Evolutionary conservation across 2,113 vertebrate genomes (phyloP), one percentile per base, ranked within the genome.

Genomic region (Otis tarda): DNA sequence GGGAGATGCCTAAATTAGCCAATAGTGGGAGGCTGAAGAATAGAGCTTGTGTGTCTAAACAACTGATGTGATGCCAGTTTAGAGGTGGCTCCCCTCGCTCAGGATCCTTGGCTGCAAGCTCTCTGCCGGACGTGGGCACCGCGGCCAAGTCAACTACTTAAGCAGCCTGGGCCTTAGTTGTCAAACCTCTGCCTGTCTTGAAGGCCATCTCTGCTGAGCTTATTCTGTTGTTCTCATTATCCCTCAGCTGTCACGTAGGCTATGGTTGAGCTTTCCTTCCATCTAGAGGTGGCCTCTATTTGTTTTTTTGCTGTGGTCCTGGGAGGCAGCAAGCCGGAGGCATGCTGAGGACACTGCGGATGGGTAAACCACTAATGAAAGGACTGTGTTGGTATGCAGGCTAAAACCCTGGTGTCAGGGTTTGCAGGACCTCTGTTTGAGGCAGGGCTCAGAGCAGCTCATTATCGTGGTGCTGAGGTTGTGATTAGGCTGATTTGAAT

Each of bases 41-140:
- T 94, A 75, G 47, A 59, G 87, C 95, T 97, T 97, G 95, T 96
- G 81, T 85, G 91, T 93, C 84, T 92, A 88, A 93, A 85, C 91
- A 94, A 96, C 82, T 97, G 93, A 97, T 95, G 94, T 94, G 84
- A 79, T 97, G 96, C 95, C 95, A 97, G 87, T 80, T 67, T 61
- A 94, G 93, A 92, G 95, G 87, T 87, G 82, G 93, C 83, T 95
- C 61, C 79, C 63, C 75, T 94, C 0, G 1, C 85, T 57, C 71
- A 53, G 82, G 70, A 76, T 91, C 67, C 41, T 91, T 95, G 90
- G 89, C 94, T 83, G 75, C 1, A 7, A 93, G 50, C 82, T 95
- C 57, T 47, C 68, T 60, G 63, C 74, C 2, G 87, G 90, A 91
- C 24, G 0, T 1, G 1, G 84, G n/a, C 55, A 39, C 33, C 0